A percentile compares a stretch with the other conserved stretches of the same genome.
phyloP scores from a whole-genome alignment of 2,888 invertebrate genomes.

The Napeogenes sylphis region DNA sequence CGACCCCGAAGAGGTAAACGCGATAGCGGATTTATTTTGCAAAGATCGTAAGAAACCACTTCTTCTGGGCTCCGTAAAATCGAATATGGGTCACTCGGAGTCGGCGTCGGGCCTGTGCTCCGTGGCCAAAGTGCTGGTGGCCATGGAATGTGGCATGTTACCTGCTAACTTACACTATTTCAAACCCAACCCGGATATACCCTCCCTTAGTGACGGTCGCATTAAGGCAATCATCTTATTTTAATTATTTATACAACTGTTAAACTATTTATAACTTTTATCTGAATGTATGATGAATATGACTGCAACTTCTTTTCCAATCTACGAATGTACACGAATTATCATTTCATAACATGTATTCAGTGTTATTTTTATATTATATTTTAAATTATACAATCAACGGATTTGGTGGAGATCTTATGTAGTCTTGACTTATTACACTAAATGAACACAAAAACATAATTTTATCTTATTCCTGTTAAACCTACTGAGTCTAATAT shows the following conservation, averaged over 20 bases:
- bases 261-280: no score
- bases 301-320: no score
- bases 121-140: constrained; percentile 92
- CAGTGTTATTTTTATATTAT: no score
- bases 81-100: constrained; percentile 99
- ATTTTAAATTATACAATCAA: no score
- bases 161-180: constrained; percentile 95
- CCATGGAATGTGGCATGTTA: constrained; percentile 93
- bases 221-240: constrained; percentile 78
- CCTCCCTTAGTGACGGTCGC: constrained; percentile 91
- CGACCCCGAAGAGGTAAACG: constrained; percentile 98
- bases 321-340: no score
- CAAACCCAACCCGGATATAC: constrained; percentile 92
- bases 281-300: no score
- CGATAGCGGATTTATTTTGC: constrained; percentile 95
- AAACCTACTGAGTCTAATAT: no score
- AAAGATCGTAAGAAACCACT: constrained; percentile 87
- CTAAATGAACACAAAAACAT: no score
- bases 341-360: no score
- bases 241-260: background rate
- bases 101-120: constrained; percentile 94
- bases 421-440: no score
- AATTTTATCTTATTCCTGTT: no score
- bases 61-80: constrained; percentile 96
- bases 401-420: no score